phyloP scores from a whole-genome alignment of 1,140 invertebrate species.

The Dendroctonus valens region DNA sequence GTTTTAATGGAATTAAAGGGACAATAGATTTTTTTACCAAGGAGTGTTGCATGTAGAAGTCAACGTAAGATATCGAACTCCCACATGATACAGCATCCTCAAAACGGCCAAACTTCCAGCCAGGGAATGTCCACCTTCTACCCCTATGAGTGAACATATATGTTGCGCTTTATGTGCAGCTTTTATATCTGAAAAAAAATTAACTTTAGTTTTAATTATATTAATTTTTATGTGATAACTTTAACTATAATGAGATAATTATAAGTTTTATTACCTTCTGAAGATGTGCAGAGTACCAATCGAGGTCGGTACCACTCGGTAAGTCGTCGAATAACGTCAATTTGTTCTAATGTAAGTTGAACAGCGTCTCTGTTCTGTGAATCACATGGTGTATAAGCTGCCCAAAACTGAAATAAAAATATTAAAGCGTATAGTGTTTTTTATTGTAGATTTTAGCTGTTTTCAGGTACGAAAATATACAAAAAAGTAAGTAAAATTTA shows the following conservation, averaged over 20 bases:
- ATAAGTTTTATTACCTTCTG: conserved; percentile 58
- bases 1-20: background rate
- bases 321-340: conserved; percentile 76
- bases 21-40: conserved; percentile 56
- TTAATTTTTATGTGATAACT: background rate
- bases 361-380: conserved; percentile 79
- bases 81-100: conserved; percentile 71
- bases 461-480: too few species aligned
- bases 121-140: conserved; percentile 80
- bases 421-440: background rate
- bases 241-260: background rate
- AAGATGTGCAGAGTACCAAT: conserved; percentile 65
- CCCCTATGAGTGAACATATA: conserved; percentile 73
- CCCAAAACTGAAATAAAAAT: conserved; percentile 74
- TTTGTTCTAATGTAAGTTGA: conserved; percentile 76
- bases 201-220: background rate
- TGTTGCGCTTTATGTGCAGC: conserved; percentile 67
- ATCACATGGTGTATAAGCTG: conserved; percentile 82
- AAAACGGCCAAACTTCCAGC: conserved; percentile 73
- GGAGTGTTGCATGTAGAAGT: conserved; percentile 82
- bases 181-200: conserved; percentile 65
- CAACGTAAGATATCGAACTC: conserved; percentile 76
- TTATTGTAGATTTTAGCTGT: background rate
- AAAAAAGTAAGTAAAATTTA: too few species aligned
- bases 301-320: conserved; percentile 66